These are phyloP conservation scores for Dasyurus viverrinus DNA, from an alignment of 2,113 vertebrate species.

Conservation along the genomic window DNA sequence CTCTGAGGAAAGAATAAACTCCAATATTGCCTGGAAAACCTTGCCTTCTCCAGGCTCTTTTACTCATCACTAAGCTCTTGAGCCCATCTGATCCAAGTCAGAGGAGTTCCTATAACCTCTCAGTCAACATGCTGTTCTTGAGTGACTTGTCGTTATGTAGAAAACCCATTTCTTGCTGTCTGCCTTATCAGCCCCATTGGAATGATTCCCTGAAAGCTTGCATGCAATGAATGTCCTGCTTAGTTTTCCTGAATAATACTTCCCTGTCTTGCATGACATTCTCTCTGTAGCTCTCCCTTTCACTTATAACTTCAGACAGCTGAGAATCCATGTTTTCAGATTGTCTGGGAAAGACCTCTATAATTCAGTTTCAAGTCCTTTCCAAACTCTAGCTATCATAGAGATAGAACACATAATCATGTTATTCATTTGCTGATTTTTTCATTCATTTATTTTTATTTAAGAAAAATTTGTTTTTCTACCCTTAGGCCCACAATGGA, in stretches of 20 bases:
- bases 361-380: not conserved
- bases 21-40: not conserved
- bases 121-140: not conserved
- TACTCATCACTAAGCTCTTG: not conserved
- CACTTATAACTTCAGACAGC: not conserved
- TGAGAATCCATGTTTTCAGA: slow-evolving; percentile 6
- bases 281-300: slow-evolving; percentile 6
- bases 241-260: not conserved
- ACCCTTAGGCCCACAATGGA: slow-evolving; percentile 81
- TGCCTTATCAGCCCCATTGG: not conserved
- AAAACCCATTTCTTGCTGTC: not conserved
- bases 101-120: not conserved
- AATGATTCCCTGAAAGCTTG: not conserved
- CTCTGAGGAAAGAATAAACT: not conserved
- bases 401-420: not conserved
- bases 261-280: not conserved
- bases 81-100: not conserved
- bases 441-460: not conserved
- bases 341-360: not conserved
- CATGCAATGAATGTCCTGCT: not conserved
- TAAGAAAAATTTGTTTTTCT: slow-evolving; percentile 26
- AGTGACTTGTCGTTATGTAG: not conserved
- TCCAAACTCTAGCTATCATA: not conserved
- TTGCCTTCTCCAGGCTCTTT: not conserved
- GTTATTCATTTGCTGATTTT: not conserved